phyloP scores from a whole-genome alignment of 2,797 vertebrate species.

The Bufotes viridis region DNA sequence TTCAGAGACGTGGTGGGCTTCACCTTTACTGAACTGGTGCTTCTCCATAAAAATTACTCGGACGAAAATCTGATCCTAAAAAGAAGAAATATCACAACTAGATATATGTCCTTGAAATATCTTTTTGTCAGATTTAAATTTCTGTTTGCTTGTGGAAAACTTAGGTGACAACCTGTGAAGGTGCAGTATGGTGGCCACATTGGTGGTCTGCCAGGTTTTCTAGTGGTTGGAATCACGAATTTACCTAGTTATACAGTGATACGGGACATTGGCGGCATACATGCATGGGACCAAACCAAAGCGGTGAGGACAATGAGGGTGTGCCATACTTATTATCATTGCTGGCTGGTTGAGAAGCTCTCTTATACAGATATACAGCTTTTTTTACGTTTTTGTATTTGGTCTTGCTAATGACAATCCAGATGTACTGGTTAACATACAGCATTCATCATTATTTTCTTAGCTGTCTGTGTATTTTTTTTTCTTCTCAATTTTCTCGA shows the following conservation, averaged over 20 bases:
- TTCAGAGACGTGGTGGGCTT: not conserved
- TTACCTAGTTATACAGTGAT: not conserved
- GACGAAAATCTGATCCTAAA: too few species aligned
- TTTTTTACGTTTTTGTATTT: not conserved
- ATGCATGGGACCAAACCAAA: not conserved
- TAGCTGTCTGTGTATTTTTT: not conserved
- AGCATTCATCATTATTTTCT: not conserved
- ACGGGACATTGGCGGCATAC: not conserved
- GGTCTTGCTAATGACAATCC: not conserved
- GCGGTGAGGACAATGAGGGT: slow-evolving; percentile 3
- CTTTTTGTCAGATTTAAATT: too few species aligned
- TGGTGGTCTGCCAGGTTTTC: not conserved
- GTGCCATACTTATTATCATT: slow-evolving; percentile 19
- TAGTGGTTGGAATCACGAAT: not conserved
- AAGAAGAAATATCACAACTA: too few species aligned
- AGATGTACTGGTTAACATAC: not conserved
- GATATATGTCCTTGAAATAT: too few species aligned
- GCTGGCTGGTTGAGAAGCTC: slow-evolving; percentile 8
- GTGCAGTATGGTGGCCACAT: not conserved
- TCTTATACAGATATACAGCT: not conserved
- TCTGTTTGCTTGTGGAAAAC: too few species aligned
- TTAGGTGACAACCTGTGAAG: not conserved
- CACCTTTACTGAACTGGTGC: not conserved
- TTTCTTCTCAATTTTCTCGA: not conserved
- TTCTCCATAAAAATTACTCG: not conserved